Evolutionary conservation across 2,888 invertebrate species (phyloP).

Genomic region (Strigamia transsilvanica): DNA sequence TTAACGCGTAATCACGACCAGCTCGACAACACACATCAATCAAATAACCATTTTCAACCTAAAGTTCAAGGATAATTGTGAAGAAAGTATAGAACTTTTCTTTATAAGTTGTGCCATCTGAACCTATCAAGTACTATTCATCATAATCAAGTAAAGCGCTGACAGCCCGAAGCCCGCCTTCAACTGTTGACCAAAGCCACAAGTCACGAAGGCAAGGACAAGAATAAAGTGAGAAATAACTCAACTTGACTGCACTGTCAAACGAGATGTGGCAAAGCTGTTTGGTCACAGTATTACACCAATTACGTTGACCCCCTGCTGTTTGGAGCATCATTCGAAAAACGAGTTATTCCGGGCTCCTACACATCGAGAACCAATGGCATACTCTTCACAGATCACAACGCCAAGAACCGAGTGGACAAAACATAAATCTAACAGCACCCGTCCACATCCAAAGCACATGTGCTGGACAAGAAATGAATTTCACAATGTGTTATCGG

Average conservation of each 20-base stretch:
- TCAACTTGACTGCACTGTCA: conserved; percentile 49
- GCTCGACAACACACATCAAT: not conserved
- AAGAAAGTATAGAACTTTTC: not conserved
- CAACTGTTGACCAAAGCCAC: conserved; percentile 49
- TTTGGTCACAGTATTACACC: conserved; percentile 49
- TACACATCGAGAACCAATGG: conserved; percentile 36
- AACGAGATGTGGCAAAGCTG: conserved; percentile 45
- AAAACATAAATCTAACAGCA: conserved; percentile 44
- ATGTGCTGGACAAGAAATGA: conserved; percentile 38
- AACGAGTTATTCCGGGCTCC: conserved; percentile 29
- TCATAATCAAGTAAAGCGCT: conserved; percentile 43
- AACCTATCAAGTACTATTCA: conserved; percentile 36
- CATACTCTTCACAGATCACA: conserved; percentile 28
- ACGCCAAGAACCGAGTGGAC: conserved; percentile 32
- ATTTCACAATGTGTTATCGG: conserved; percentile 29
- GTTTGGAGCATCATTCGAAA: conserved; percentile 41
- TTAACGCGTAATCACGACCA: not conserved
- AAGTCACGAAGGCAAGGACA: conserved; percentile 45
- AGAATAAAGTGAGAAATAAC: conserved; percentile 49
- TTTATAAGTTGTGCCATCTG: conserved; percentile 10
- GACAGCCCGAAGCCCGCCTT: conserved; percentile 24
- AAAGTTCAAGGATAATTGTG: not conserved
- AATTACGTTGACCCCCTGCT: conserved; percentile 45
- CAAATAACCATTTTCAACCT: not conserved
- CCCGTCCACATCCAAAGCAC: conserved; percentile 38